phyloP scores from a whole-genome alignment of 2,113 vertebrate genomes.

The Phalacrocorax carbo region DNA sequence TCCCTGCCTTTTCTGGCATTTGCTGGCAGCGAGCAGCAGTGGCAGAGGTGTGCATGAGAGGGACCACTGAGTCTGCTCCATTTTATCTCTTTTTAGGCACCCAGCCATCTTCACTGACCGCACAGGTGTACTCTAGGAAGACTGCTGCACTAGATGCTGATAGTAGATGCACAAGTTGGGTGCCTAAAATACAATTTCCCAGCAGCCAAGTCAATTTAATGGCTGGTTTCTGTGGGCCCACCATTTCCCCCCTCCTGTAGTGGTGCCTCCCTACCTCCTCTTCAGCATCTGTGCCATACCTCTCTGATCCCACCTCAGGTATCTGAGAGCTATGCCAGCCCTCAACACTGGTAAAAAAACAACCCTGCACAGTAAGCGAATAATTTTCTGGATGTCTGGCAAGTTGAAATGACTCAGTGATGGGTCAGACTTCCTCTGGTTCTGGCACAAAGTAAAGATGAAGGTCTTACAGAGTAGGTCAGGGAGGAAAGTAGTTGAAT shows the following conservation, averaged over 20 bases:
- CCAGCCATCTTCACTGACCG: not conserved
- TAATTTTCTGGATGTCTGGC: not conserved
- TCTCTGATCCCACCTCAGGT: not conserved
- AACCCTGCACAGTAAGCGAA: not conserved
- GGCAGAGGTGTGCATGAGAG: not conserved
- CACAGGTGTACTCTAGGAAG: not conserved
- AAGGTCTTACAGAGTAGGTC: not conserved
- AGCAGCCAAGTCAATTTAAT: not conserved
- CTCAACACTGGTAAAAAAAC: not conserved
- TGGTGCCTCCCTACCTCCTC: not conserved
- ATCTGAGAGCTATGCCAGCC: not conserved
- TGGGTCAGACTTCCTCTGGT: not conserved
- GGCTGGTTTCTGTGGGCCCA: not conserved
- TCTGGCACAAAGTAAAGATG: not conserved
- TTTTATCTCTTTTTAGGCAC: not conserved
- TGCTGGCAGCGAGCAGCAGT: fast-evolving
- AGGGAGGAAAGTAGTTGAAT: not conserved
- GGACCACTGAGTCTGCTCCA: not conserved
- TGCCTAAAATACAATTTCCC: not conserved
- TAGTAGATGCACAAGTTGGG: not conserved
- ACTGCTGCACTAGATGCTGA: not conserved
- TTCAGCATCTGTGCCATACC: not conserved
- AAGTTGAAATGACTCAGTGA: not conserved
- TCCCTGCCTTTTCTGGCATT: not conserved
- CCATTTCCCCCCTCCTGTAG: not conserved